Evolutionary conservation across 1,140 invertebrate genomes (phyloP), one percentile per base, ranked within the genome.

Genomic region (Olivierus martensii): DNA sequence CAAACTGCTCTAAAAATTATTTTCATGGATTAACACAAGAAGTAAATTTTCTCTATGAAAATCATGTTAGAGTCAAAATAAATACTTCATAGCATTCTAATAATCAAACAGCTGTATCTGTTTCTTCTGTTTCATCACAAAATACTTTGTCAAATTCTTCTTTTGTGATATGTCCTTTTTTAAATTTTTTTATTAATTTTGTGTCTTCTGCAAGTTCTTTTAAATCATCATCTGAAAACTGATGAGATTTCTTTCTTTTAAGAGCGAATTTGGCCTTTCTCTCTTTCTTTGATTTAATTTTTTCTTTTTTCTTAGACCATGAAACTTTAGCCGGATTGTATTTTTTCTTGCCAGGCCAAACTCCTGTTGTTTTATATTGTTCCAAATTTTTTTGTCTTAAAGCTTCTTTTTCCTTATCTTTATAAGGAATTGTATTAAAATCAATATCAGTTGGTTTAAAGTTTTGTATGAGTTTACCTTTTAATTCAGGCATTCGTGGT

Each of bases 401-500:
- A 34, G 76, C 70, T 71, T 95, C 89, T 60, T 79, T 78, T 61
- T 82, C 75, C 63, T 83, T 83, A 65, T 94, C 82, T 67, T 67
- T 71, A 50, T 41, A 97, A 15, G 78, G 69, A 57, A 97, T 82
- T 15, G 68, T 71, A 63, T 86, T 84, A 5, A 82, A 69, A 68
- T 95, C 82, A 18, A 89, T 71, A 12, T 77, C 70, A 1, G 77
- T 71, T 12, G 75, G 70, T 12, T 73, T 57, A 66, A 93, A 94
- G 58, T 77, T 78, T 9, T 73, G 69, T 1, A 76, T 67, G 60
- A 79, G 74, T 52, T 76, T 74, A 37, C 78, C 77, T 65, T 84
- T 89, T 0, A 94, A 68, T 73, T 99, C 94, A 0, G 92, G 90
- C 92, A 98, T 98, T 65, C 81, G 79, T 1, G 93, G 94, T 58